Evolutionary conservation across 1,140 invertebrate species (phyloP).

Genomic region (Bombus confusus): DNA sequence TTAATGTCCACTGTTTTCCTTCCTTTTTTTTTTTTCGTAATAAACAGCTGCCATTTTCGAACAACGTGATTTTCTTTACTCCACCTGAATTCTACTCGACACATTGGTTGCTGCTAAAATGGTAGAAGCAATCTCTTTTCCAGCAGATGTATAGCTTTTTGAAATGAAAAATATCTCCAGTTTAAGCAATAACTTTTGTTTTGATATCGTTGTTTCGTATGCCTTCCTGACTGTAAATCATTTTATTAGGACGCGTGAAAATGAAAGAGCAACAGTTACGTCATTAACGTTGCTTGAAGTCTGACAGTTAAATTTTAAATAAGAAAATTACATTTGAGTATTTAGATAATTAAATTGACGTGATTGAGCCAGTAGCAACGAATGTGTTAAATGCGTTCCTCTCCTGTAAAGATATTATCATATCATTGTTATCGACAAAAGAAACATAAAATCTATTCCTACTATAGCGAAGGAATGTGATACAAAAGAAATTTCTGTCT

Average conservation of each 20-base stretch:
- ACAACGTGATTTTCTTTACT: background rate
- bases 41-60: constrained; percentile 62
- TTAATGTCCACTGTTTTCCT: constrained; percentile 37
- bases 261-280: background rate
- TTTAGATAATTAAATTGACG: background rate
- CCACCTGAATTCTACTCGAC: background rate
- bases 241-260: background rate
- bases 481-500: no score
- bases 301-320: no score
- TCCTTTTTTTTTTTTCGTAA: constrained; percentile 33
- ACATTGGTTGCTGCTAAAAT: background rate
- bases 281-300: no score
- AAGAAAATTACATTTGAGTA: no score
- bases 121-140: no score
- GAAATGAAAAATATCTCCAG: background rate
- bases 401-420: no score
- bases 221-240: no score
- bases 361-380: background rate
- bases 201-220: no score
- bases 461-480: no score
- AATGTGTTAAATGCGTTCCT: background rate
- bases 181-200: background rate
- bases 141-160: background rate
- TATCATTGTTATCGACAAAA: no score
- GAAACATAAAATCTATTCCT: no score